Percentiles rank a stretch among this genome's conserved stretches.
Conservation (phyloP, 2,888 invertebrate genomes). For the Ichneumon xanthorius region DNA sequence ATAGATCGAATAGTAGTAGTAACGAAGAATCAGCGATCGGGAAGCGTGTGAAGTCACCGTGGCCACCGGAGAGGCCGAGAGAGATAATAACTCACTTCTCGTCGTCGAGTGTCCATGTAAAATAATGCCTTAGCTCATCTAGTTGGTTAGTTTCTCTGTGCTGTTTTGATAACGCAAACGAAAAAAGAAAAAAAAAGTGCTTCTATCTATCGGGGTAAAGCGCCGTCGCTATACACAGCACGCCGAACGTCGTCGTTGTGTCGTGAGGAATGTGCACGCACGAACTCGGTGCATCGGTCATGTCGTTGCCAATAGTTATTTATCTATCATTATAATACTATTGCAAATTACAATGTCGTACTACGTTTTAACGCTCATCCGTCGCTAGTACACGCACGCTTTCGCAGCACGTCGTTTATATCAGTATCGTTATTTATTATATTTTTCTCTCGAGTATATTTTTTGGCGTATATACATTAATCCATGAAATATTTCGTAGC, state of each 20-base stretch:
- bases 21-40: conserved; percentile 38
- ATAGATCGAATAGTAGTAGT: conserved; percentile 70
- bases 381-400: conserved; percentile 4
- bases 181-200: conserved; percentile 44
- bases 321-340: neutral
- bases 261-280: conserved; percentile 21
- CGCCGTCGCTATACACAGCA: conserved; percentile 8
- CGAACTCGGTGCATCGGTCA: neutral
- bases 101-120: conserved; percentile 76
- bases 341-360: neutral
- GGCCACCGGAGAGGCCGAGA: conserved; percentile 65
- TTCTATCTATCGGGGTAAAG: conserved; percentile 21
- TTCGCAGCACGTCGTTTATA: conserved; percentile 1
- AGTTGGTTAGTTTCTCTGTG: conserved; percentile 77
- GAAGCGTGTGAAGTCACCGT: conserved; percentile 59
- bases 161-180: conserved; percentile 56
- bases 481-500: neutral
- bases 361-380: neutral
- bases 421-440: neutral
- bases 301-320: neutral
- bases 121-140: conserved; percentile 74
- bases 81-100: conserved; percentile 41
- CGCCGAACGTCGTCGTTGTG: conserved; percentile 16
- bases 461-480: neutral
- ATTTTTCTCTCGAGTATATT: neutral